These are phyloP conservation scores for Linyphia triangularis DNA, from an alignment of 2,888 invertebrate species.

Conservation along the genomic window DNA sequence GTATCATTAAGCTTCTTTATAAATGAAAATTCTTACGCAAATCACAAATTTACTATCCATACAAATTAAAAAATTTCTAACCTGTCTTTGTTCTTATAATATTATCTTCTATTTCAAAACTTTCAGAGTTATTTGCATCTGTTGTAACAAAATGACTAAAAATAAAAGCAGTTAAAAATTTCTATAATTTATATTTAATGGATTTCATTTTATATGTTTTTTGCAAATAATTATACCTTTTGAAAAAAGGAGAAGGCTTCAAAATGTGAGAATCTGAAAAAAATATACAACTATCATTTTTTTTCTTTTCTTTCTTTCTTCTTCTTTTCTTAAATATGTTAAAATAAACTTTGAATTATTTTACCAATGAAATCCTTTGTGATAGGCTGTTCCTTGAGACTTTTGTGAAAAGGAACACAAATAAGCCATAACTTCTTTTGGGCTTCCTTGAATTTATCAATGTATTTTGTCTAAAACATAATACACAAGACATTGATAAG, in stretches of 20 bases:
- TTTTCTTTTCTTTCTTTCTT: too few relatives aligned
- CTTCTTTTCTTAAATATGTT: background rate
- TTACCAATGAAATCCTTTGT: constrained; percentile 65
- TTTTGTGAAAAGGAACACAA: constrained; percentile 61
- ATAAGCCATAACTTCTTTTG: constrained; percentile 65
- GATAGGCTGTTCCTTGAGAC: constrained; percentile 38
- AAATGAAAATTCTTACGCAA: background rate
- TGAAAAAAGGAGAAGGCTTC: constrained; percentile 71
- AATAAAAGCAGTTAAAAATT: background rate
- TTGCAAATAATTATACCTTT: constrained; percentile 48
- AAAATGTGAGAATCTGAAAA: constrained; percentile 66
- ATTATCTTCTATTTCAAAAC: constrained; percentile 62
- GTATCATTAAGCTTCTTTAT: background rate
- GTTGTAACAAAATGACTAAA: constrained; percentile 67
- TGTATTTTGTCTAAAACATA: constrained; percentile 59
- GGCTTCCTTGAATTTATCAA: constrained; percentile 56
- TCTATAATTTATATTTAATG: background rate
- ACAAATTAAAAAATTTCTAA: background rate
- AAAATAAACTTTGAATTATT: background rate
- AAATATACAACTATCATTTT: background rate
- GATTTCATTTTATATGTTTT: background rate
- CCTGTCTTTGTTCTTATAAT: constrained; percentile 30
- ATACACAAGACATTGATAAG: background rate
- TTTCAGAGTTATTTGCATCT: constrained; percentile 37
- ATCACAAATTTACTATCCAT: background rate